Evolutionary conservation across 2,888 invertebrate genomes (phyloP).

Genomic region (Philaethria dido): DNA sequence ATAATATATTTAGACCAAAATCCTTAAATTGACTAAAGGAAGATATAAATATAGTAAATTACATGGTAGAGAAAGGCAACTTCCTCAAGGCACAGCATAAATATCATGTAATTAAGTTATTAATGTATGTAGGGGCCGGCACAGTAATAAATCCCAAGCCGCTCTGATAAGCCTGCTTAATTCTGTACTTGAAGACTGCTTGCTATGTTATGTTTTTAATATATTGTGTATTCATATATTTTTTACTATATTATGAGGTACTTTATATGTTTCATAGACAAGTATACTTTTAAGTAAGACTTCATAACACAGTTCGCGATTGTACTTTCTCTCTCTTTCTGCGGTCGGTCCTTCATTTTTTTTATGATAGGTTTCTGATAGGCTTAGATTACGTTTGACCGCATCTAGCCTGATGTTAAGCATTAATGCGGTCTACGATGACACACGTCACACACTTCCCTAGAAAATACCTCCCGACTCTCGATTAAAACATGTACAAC

Average conservation of each 20-base stretch:
- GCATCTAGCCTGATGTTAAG: too few relatives aligned
- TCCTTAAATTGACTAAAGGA: not conserved
- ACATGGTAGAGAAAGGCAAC: not conserved
- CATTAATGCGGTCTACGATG: too few relatives aligned
- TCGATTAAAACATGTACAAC: too few relatives aligned
- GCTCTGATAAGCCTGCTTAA: constrained; percentile 28
- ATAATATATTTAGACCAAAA: not conserved
- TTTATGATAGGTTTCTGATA: too few relatives aligned
- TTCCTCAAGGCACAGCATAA: constrained; percentile 22
- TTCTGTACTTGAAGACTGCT: constrained; percentile 11
- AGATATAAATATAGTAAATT: not conserved
- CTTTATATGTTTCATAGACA: too few relatives aligned
- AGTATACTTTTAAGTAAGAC: too few relatives aligned
- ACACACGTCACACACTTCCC: too few relatives aligned
- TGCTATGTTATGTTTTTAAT: constrained; percentile 10
- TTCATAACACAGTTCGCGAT: too few relatives aligned
- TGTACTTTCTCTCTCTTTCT: too few relatives aligned
- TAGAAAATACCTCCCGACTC: too few relatives aligned
- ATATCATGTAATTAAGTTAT: constrained; percentile 34
- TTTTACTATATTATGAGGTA: not conserved
- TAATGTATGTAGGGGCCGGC: constrained; percentile 22
- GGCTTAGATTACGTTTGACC: too few relatives aligned
- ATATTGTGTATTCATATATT: not conserved
- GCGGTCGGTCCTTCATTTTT: too few relatives aligned
- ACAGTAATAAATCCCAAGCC: constrained; percentile 17